phyloP scores from a whole-genome alignment of 2,888 invertebrate genomes.

The Creontiades dilutus region DNA sequence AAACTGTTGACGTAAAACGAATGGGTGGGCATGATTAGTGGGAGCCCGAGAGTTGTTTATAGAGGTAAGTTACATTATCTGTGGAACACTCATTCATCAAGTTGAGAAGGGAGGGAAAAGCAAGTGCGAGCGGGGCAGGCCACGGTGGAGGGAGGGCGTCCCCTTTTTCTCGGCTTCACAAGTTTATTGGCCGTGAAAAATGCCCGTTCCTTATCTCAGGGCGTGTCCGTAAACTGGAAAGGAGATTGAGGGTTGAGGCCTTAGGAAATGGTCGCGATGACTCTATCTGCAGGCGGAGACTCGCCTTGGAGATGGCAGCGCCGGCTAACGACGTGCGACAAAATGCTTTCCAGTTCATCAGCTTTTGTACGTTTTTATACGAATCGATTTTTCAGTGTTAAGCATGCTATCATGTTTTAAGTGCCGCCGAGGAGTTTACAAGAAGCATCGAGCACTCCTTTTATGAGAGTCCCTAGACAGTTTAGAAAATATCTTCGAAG shows the following conservation, averaged over 20 bases:
- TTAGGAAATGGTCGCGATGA: conserved; percentile 58
- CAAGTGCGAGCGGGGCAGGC: conserved; percentile 7
- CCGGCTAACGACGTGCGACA: conserved; percentile 42
- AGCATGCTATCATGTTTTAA: no score
- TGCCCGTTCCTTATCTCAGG: conserved; percentile 55
- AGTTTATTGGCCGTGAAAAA: conserved; percentile 69
- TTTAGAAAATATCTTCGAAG: no score
- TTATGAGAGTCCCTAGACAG: no score
- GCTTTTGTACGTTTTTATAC: neutral
- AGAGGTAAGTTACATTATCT: conserved; percentile 49
- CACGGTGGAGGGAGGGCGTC: neutral
- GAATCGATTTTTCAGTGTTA: no score
- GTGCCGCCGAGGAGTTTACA: no score
- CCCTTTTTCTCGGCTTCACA: conserved; percentile 38
- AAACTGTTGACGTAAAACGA: conserved; percentile 43
- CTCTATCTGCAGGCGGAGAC: conserved; percentile 33
- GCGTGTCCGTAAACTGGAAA: conserved; percentile 42
- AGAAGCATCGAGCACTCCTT: no score
- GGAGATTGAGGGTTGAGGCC: conserved; percentile 48
- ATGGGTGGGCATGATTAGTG: conserved; percentile 41
- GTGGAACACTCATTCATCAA: conserved; percentile 53
- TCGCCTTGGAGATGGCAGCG: neutral
- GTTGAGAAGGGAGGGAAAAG: neutral
- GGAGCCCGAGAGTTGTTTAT: conserved; percentile 44
- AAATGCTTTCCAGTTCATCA: conserved; percentile 42